Evolutionary conservation across 2,113 vertebrate genomes (phyloP), one percentile per base, ranked within the genome.

Genomic region (Glaucidium brasilianum): DNA sequence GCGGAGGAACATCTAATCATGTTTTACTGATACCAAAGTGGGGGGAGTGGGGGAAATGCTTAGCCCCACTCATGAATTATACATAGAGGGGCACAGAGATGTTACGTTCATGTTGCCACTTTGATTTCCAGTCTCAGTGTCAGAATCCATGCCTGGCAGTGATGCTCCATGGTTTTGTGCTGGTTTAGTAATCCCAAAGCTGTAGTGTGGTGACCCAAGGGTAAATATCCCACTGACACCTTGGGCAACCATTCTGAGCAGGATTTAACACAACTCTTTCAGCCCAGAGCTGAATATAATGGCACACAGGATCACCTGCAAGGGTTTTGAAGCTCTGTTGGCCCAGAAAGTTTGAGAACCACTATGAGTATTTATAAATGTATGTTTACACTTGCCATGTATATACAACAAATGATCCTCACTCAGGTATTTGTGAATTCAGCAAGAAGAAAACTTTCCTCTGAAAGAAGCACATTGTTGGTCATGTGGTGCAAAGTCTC

Each of bases 11-110:
- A 37, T 79, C 63, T 83, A 77, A 71, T 77, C 11, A 32, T 19
- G 10, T 55, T 85, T 90, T 83, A 45, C 43, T 66, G 64, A 29
- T 49, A 69, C 39, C 30, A 72, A 21, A 88, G 47, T 2, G 0
- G 8, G 5, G 49, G 43, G 32, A 85, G 21, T 12, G 23, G 29
- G 15, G 7, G 19, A 41, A 67, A 45, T 49, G 9, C 12, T 80
- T 73, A 37, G 25, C 5, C 5, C 8, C 26, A 9, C 15, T 91
- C 34, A 59, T 43, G 60, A 84, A 84, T 84, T 94, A 25, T 29
- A 92, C 49, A 64, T 26, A 45, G 37, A 85, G 10, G 1, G 5
- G 8, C 34, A 76, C 0, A 0, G 8, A 82, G 29, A 74, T 53
- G 5, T 59, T 94, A 34, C 67, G 11, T 77, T 82, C 37, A 47